Base-by-base conservation (phyloP, 2,113 vertebrate species). In the Ancistrus triradiatus region DNA sequence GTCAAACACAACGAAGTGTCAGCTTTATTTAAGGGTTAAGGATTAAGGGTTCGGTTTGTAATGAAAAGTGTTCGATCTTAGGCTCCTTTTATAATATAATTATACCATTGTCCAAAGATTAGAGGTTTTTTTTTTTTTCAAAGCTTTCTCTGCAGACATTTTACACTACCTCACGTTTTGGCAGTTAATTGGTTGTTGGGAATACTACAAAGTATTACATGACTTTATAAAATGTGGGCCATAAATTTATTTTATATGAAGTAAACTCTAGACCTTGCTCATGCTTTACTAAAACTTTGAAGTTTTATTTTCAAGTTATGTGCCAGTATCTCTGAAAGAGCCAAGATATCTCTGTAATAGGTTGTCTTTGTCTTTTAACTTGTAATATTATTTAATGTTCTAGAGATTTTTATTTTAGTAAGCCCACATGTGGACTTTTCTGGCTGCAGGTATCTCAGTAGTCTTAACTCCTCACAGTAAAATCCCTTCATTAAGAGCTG, bases 151-250 rank as follows among this genome's bases (percentile, higher is more conserved):
- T 63, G 21, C 53, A 65, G 66, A 49, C 56, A 52, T 69, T 72
- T 60, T 71, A 77, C 48, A 63, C 53, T 74, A 74, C 72, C 66
- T 74, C 71, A 27, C 70, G 65, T 62, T 10, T 73, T 70, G 51
- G 24, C 24, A 44, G 62, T 74, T 77, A 75, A 65, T 71, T 55
- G 31, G 9, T 18, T 19, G 17, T 52, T 50, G 14, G 25, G 28
- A 38, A 48, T 50, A 48, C 24, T 18, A 4, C 38, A 59, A 60
- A 73, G 71, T 69, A 69, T 73, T 73, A 73, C 21, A 47, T 19
- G 21, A 15, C 48, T 47, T 8, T 9, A 15, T 21, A 21, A 42
- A n/a, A 19, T 25, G 10, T 28, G 6, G 22, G 6, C 6, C 2
- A 19, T 24, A 10, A 13, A 7, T 6, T n/a, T 3, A 19, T 46